Percentiles rank a stretch among this genome's conserved stretches.
Conservation (phyloP, 53 echinoderm and acorn worm genomes). For the Paelopatides confundens region DNA sequence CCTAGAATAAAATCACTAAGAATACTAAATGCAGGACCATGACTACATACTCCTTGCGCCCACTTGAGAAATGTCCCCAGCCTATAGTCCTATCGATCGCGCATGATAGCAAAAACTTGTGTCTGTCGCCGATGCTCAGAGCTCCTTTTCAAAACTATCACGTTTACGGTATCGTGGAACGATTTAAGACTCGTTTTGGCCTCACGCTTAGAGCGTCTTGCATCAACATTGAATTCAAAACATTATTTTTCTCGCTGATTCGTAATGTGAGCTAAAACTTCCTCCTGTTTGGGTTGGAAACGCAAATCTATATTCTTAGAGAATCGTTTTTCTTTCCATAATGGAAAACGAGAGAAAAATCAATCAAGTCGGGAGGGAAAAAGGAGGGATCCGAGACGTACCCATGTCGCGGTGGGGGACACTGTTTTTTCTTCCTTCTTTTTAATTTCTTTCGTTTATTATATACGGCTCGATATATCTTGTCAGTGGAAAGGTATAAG, state of each 20-base stretch:
- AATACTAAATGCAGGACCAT: conserved; percentile 42
- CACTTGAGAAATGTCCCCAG: conserved; percentile 48
- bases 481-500: neutral
- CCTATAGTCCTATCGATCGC: conserved; percentile 40
- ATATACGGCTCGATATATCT: neutral
- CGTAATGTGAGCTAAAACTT: conserved; percentile 38
- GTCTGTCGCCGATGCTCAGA: conserved; percentile 19
- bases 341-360: conserved; percentile 48
- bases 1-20: conserved; percentile 6
- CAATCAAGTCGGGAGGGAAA: conserved; percentile 47
- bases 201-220: conserved; percentile 48
- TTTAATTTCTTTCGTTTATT: neutral
- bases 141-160: conserved; percentile 22
- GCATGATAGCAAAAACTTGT: conserved; percentile 52
- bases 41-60: conserved; percentile 25
- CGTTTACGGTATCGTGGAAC: conserved; percentile 32
- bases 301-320: conserved; percentile 45
- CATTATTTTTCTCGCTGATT: conserved; percentile 31
- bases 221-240: conserved; percentile 41
- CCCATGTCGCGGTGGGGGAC: conserved; percentile 53
- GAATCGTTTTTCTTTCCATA: conserved; percentile 51
- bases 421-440: neutral
- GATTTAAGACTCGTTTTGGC: conserved; percentile 37
- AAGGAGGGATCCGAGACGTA: conserved; percentile 23
- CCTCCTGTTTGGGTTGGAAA: conserved; percentile 41